These are phyloP conservation scores for Erpornis zantholeuca DNA, from an alignment of 2,113 vertebrate species.

Conservation along the genomic window DNA sequence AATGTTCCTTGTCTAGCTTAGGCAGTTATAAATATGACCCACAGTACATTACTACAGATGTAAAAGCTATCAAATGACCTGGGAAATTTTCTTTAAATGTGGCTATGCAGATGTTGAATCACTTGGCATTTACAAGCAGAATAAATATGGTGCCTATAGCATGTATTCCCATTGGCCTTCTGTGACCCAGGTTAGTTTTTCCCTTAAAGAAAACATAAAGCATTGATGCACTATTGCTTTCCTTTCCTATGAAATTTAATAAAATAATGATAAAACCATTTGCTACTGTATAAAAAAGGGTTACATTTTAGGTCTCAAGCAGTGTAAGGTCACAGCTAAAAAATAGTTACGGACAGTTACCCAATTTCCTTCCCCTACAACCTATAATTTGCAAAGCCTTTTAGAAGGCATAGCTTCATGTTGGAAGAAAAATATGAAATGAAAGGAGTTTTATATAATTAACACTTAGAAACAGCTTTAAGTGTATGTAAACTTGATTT, in stretches of 20 bases:
- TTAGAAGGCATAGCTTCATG: background rate
- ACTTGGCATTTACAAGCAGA: background rate
- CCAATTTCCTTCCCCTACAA: background rate
- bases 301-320: background rate
- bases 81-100: constrained; percentile 46
- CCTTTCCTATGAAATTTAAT: constrained; percentile 5
- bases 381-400: background rate
- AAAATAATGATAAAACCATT: constrained; percentile 43
- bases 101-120: constrained; percentile 14
- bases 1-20: background rate
- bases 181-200: constrained; percentile 4
- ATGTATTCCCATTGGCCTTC: background rate
- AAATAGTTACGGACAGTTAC: background rate
- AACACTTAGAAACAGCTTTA: background rate
- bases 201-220: background rate
- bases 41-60: constrained; percentile 30
- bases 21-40: constrained; percentile 16
- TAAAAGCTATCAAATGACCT: constrained; percentile 51
- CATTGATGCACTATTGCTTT: background rate
- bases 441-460: background rate
- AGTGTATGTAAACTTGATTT: background rate
- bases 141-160: constrained; percentile 12
- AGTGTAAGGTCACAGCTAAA: background rate
- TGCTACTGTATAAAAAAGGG: constrained; percentile 1
- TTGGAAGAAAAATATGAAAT: background rate